Evolutionary conservation across 1,140 invertebrate species (phyloP).

Genomic region (Acyrthosiphon pisum): DNA sequence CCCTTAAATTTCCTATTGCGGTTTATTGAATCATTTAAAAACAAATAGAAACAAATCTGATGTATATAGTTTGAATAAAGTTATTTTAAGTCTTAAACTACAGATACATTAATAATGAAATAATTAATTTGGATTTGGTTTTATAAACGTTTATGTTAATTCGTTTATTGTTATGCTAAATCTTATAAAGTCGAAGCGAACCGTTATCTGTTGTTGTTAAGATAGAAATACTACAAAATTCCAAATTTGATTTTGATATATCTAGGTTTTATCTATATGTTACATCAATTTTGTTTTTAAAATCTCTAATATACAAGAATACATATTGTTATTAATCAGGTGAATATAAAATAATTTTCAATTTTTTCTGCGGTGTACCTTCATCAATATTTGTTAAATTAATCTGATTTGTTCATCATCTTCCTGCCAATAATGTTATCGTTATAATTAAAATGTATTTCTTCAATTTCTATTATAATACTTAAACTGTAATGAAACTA

Average conservation of each 20-base stretch:
- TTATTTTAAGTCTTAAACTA: not conserved
- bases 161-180: slow-evolving; percentile 12
- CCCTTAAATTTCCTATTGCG: not conserved
- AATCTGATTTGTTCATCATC: not conserved
- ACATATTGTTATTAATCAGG: not conserved
- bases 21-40: not conserved
- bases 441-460: not conserved
- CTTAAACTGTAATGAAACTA: not conserved
- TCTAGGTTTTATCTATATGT: not conserved
- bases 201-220: not conserved
- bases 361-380: not conserved
- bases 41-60: not conserved
- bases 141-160: not conserved
- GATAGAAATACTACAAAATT: not conserved
- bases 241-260: not conserved
- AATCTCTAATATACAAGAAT: not conserved
- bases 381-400: not conserved
- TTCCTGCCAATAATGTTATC: not conserved
- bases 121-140: not conserved
- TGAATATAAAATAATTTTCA: not conserved
- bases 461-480: not conserved
- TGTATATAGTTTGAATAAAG: not conserved
- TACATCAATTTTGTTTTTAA: not conserved
- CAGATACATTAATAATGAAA: slow-evolving; percentile 10
- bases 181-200: not conserved